Percentiles rank a stretch among this genome's conserved stretches.
Conservation (phyloP, 2,113 vertebrate species). For the Xenopus borealis region DNA sequence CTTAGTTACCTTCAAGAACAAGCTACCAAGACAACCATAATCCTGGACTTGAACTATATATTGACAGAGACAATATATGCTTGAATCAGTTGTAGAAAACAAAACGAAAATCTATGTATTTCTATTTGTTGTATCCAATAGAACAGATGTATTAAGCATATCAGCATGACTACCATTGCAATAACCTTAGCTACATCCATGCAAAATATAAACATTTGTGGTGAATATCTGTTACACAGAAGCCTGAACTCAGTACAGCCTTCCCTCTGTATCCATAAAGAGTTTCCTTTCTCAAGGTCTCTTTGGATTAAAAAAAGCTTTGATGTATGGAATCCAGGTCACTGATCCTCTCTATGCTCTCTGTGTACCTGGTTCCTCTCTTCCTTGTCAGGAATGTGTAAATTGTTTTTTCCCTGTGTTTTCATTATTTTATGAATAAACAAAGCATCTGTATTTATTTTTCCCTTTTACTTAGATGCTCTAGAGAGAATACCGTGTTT, state of each 20-base stretch:
- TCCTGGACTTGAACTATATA: too few relatives aligned
- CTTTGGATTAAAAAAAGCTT: neutral
- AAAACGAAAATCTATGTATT: too few relatives aligned
- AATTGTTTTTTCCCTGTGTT: neutral
- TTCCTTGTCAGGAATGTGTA: slow-evolving; percentile 3
- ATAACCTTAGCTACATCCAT: neutral
- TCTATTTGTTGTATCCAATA: too few relatives aligned
- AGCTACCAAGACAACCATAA: too few relatives aligned
- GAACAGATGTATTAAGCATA: neutral
- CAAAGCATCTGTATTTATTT: neutral
- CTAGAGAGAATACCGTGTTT: neutral
- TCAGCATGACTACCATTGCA: neutral
- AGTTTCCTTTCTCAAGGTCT: neutral
- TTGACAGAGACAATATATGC: too few relatives aligned
- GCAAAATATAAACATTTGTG: slow-evolving; percentile 15
- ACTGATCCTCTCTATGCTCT: neutral
- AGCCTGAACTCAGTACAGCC: neutral
- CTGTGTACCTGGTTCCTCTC: neutral
- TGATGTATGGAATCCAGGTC: neutral
- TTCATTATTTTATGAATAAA: slow-evolving; percentile 11
- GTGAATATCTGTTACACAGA: neutral
- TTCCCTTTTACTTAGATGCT: neutral
- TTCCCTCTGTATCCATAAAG: neutral
- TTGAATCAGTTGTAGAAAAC: too few relatives aligned
- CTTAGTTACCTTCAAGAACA: too few relatives aligned